These are phyloP conservation scores for Daubentonia madagascariensis DNA, from an alignment of 2,113 vertebrate species.

Conservation along the genomic window DNA sequence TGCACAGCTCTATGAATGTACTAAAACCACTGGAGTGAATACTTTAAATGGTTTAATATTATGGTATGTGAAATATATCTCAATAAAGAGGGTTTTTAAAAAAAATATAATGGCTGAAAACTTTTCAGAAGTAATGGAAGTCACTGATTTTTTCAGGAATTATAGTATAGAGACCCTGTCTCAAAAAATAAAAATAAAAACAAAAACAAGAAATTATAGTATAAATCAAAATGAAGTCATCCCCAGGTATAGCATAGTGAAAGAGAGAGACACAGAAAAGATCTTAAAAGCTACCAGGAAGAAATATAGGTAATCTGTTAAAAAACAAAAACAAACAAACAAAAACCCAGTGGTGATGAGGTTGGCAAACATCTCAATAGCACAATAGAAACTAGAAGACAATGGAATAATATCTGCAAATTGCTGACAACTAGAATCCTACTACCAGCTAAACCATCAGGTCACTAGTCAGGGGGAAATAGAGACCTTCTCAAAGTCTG, in stretches of 20 bases:
- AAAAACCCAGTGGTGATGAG: neutral
- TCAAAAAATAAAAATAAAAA: too few species aligned
- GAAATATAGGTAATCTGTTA: neutral
- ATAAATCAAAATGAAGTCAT: neutral
- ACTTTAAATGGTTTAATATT: neutral
- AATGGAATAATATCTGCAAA: neutral
- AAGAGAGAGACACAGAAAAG: neutral
- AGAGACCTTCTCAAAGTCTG: neutral
- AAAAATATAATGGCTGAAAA: neutral
- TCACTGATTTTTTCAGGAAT: conserved; percentile 25
- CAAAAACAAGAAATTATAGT: neutral
- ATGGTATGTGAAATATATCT: neutral
- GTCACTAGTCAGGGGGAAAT: neutral
- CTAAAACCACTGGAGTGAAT: neutral
- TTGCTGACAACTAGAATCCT: neutral
- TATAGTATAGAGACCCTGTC: neutral
- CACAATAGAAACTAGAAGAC: neutral
- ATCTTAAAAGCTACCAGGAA: neutral
- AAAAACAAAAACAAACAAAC: too few species aligned
- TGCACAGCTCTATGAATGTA: neutral
- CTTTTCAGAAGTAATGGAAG: neutral
- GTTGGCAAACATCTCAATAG: neutral
- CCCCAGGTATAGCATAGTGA: neutral
- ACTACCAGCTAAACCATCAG: neutral
- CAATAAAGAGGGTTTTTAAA: neutral